phyloP scores from a whole-genome alignment of 2,113 vertebrate species.

The Malaclemys terrapin region DNA sequence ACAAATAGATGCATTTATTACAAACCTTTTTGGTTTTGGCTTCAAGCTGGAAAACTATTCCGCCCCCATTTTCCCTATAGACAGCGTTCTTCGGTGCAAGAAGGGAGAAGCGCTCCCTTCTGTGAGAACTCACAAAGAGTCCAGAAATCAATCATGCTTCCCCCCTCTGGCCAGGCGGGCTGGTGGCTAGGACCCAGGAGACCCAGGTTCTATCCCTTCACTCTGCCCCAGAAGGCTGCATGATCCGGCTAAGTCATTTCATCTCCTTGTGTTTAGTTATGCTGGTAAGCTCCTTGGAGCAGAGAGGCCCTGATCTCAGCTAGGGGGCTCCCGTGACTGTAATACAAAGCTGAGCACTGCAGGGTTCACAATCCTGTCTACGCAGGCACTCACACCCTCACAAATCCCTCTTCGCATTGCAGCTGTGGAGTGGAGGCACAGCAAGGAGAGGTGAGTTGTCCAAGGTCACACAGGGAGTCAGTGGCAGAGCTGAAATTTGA shows the following conservation, averaged over 20 bases:
- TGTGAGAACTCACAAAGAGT: not conserved
- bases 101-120: not conserved
- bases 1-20: not conserved
- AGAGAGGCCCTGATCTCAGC: no score
- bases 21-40: conserved; percentile 49
- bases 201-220: not conserved
- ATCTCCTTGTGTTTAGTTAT: no score
- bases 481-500: not conserved
- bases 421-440: not conserved
- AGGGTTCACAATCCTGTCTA: no score
- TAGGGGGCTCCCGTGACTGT: no score
- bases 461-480: fast-evolving
- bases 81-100: not conserved
- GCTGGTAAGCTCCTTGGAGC: no score
- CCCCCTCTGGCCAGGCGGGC: not conserved
- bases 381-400: no score
- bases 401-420: not conserved
- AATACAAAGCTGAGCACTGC: no score
- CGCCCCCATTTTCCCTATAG: not conserved
- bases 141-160: not conserved
- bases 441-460: not conserved
- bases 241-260: not conserved
- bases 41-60: conserved; percentile 36
- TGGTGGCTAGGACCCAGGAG: not conserved
- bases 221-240: no score